Conservation (phyloP, 2,888 invertebrate genomes). For the Pristionchus exspectatus region DNA sequence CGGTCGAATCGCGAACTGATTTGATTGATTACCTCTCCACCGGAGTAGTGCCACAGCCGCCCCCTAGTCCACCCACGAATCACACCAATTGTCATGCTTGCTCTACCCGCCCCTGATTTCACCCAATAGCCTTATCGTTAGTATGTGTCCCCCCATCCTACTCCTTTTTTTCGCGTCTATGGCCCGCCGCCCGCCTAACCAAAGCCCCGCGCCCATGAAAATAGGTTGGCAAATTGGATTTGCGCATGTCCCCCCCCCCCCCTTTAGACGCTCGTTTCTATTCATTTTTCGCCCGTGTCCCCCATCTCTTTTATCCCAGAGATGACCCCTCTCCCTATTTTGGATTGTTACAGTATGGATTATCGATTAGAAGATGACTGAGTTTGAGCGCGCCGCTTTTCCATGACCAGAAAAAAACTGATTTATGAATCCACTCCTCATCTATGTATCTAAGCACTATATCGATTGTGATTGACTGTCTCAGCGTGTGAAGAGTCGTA, state of each 20-base stretch:
- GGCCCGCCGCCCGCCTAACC: neutral
- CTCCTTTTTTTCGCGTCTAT: neutral
- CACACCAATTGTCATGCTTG: slow-evolving; percentile 15
- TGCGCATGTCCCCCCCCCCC: neutral
- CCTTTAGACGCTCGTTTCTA: neutral
- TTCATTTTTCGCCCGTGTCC: neutral
- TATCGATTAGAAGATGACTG: neutral
- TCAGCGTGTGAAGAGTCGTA: neutral
- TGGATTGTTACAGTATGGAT: neutral
- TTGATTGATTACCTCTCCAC: neutral
- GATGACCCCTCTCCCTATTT: neutral
- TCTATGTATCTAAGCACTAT: slow-evolving; percentile 5
- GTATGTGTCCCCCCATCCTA: neutral
- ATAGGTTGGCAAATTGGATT: slow-evolving; percentile 41
- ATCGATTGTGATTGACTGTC: neutral
- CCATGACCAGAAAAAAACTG: too few relatives aligned
- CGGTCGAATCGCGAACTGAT: neutral
- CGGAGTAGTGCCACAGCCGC: neutral
- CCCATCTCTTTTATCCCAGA: neutral
- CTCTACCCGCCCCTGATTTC: neutral
- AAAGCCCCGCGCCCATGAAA: neutral
- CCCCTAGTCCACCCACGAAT: neutral
- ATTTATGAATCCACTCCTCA: neutral
- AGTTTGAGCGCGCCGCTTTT: neutral
- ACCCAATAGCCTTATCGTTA: neutral